Evolutionary conservation across 2,888 invertebrate species (phyloP).

Genomic region (Calephelis perditalis): DNA sequence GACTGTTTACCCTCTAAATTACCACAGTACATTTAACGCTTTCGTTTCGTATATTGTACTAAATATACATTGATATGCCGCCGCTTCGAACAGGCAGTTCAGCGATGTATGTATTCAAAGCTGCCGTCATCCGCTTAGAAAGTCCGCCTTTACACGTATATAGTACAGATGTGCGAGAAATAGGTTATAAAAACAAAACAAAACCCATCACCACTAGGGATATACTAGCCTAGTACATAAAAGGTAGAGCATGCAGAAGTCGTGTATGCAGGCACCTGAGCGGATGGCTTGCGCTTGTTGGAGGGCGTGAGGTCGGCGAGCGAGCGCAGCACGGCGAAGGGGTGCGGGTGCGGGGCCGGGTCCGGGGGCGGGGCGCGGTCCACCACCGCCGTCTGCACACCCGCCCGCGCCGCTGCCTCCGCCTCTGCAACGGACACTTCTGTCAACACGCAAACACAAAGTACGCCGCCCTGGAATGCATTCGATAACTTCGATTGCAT

Average conservation of each 20-base stretch:
- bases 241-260: constrained; percentile 46
- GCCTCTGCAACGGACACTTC: constrained; percentile 80
- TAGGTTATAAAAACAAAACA: constrained; percentile 1
- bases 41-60: too few relatives aligned
- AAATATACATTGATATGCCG: too few relatives aligned
- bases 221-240: constrained; percentile 32
- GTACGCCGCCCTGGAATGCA: too few relatives aligned
- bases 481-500: too few relatives aligned
- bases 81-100: too few relatives aligned
- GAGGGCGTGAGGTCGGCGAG: constrained; percentile 76
- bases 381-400: constrained; percentile 83
- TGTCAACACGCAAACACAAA: constrained; percentile 1
- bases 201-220: background rate
- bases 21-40: too few relatives aligned
- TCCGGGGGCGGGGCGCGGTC: constrained; percentile 84
- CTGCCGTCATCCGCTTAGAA: too few relatives aligned
- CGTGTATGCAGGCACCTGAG: constrained; percentile 50
- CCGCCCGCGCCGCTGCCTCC: constrained; percentile 87
- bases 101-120: too few relatives aligned
- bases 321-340: constrained; percentile 78
- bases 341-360: constrained; percentile 46
- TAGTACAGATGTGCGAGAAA: background rate
- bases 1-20: too few relatives aligned
- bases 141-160: too few relatives aligned
- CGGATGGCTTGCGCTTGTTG: constrained; percentile 63